phyloP scores from a whole-genome alignment of 2,888 invertebrate species.

The Drosophila rubida region DNA sequence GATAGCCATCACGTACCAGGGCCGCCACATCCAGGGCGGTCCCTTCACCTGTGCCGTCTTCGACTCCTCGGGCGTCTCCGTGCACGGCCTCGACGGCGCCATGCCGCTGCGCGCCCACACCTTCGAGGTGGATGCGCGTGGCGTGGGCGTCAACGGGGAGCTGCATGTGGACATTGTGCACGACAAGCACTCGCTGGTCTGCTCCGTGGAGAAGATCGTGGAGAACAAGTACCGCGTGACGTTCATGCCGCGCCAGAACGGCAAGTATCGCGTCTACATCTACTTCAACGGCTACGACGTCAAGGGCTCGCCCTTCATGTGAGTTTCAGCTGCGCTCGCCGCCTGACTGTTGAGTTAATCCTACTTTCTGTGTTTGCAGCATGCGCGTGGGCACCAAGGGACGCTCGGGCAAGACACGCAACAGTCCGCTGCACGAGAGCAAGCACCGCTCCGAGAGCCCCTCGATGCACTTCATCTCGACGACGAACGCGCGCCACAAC shows the following conservation, averaged over 20 bases:
- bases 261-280: slow-evolving; percentile 93
- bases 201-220: slow-evolving; percentile 92
- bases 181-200: slow-evolving; percentile 93
- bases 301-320: slow-evolving; percentile 93
- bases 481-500: slow-evolving; percentile 82
- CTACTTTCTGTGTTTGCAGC: slow-evolving; percentile 28
- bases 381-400: slow-evolving; percentile 93
- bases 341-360: not conserved
- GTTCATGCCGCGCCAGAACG: slow-evolving; percentile 91
- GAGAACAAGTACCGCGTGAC: slow-evolving; percentile 91
- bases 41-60: slow-evolving; percentile 98
- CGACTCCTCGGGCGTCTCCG: slow-evolving; percentile 95
- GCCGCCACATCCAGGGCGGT: slow-evolving; percentile 97
- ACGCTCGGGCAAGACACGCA: slow-evolving; percentile 86
- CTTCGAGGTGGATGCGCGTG: slow-evolving; percentile 91
- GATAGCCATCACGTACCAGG: slow-evolving; percentile 97
- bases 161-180: slow-evolving; percentile 95
- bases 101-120: slow-evolving; percentile 94
- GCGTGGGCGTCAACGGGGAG: slow-evolving; percentile 94
- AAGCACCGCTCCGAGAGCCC: slow-evolving; percentile 85
- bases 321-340: slow-evolving; percentile 19
- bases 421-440: slow-evolving; percentile 86
- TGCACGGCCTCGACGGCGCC: slow-evolving; percentile 92
- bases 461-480: slow-evolving; percentile 84
- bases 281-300: slow-evolving; percentile 96